These are phyloP conservation scores for Cephus runcator DNA, from an alignment of 2,888 invertebrate species.

Conservation along the genomic window DNA sequence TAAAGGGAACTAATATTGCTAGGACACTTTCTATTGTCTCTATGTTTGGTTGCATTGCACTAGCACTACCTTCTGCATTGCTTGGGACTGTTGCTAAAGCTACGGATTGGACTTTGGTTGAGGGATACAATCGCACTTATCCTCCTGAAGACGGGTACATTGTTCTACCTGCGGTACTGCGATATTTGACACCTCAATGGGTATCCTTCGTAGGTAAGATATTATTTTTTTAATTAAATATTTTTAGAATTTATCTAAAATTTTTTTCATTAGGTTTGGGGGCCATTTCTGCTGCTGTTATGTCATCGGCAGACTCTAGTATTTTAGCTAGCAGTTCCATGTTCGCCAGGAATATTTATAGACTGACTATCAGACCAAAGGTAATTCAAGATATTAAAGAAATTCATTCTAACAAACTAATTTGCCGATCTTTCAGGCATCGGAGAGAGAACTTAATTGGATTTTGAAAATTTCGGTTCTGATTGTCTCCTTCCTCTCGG, in stretches of 20 bases:
- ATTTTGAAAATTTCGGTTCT: conserved; percentile 75
- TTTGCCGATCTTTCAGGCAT: conserved; percentile 67
- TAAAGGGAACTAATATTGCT: conserved; percentile 72
- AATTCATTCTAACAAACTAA: not conserved
- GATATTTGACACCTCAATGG: conserved; percentile 68
- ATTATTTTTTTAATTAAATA: not conserved
- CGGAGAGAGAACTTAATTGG: conserved; percentile 75
- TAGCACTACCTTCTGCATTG: conserved; percentile 74
- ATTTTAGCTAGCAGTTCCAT: conserved; percentile 78
- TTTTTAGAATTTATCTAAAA: not conserved
- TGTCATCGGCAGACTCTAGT: conserved; percentile 81
- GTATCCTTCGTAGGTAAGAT: conserved; percentile 71
- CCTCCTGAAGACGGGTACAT: conserved; percentile 67
- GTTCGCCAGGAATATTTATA: conserved; percentile 79
- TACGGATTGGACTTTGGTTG: conserved; percentile 69
- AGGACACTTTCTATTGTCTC: conserved; percentile 74
- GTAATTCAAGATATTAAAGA: conserved; percentile 56
- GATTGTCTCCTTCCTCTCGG: conserved; percentile 71
- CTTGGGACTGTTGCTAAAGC: conserved; percentile 74
- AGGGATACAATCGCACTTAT: conserved; percentile 53
- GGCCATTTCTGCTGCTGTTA: conserved; percentile 80
- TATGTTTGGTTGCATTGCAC: conserved; percentile 72
- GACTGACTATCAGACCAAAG: conserved; percentile 73
- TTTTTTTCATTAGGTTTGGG: conserved; percentile 69
- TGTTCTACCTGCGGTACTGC: conserved; percentile 75